Percentiles rank a stretch among this genome's conserved stretches.
These are phyloP conservation scores for Triplophysa bombifrons DNA, from an alignment of 2,797 vertebrate genomes.

Conservation along the genomic window DNA sequence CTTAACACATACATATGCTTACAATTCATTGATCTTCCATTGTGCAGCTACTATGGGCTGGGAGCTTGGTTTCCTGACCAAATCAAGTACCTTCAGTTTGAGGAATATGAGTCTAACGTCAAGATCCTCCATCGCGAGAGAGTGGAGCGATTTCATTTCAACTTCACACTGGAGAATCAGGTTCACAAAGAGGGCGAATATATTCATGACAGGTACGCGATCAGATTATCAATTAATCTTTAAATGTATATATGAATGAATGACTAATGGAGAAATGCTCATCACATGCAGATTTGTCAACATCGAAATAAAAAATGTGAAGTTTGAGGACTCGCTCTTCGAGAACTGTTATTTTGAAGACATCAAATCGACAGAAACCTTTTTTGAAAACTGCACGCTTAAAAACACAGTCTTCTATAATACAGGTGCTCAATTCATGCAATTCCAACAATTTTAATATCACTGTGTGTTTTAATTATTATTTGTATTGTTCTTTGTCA, in stretches of 20 bases:
- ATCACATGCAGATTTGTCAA: slow-evolving; percentile 81
- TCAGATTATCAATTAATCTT: not conserved
- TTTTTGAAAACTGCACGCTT: slow-evolving; percentile 96
- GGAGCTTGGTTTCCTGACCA: slow-evolving; percentile 98
- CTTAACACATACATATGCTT: not conserved
- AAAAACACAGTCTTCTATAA: slow-evolving; percentile 89
- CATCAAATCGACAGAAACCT: slow-evolving; percentile 88
- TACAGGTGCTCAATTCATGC: slow-evolving; percentile 78
- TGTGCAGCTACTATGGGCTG: slow-evolving; percentile 90
- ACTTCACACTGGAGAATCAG: slow-evolving; percentile 97
- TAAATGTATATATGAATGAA: not conserved
- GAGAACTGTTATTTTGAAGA: slow-evolving; percentile 96
- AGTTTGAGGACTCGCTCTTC: slow-evolving; percentile 90
- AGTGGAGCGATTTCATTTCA: slow-evolving; percentile 90
- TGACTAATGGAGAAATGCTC: not conserved
- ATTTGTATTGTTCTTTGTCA: not conserved
- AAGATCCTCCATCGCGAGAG: slow-evolving; percentile 84
- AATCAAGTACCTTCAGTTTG: slow-evolving; percentile 94
- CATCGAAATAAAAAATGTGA: slow-evolving; percentile 93
- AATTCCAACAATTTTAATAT: not conserved
- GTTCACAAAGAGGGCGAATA: slow-evolving; percentile 90
- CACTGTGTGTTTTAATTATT: not conserved
- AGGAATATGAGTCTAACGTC: slow-evolving; percentile 87
- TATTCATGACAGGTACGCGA: slow-evolving; percentile 87
- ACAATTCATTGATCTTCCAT: not conserved